Evolutionary conservation across 2,888 invertebrate species (phyloP).

Genomic region (Xanthia icteritia): DNA sequence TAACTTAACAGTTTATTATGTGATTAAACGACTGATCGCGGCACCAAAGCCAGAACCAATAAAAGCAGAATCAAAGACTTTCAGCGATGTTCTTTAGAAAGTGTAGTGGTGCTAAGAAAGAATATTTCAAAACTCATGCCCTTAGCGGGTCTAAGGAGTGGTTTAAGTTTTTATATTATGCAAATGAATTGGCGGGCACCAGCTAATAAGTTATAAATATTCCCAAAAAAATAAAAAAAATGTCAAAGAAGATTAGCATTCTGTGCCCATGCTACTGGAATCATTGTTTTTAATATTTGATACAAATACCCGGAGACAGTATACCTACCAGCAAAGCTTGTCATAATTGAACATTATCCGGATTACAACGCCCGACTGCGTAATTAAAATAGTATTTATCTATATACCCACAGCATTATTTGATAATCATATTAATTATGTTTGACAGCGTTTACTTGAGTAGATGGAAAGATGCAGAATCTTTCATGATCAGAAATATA

Average conservation of each 20-base stretch:
- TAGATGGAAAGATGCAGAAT: not conserved
- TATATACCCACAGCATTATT: not conserved
- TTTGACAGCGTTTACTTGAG: not conserved
- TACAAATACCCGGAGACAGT: constrained; percentile 16
- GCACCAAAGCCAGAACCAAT: not conserved
- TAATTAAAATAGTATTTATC: constrained; percentile 30
- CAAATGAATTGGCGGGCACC: constrained; percentile 4
- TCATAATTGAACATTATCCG: constrained; percentile 47
- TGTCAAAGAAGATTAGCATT: constrained; percentile 15
- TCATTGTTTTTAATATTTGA: constrained; percentile 37
- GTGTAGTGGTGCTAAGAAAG: not conserved
- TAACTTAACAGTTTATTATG: not conserved
- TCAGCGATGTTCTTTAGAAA: not conserved
- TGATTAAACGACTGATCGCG: not conserved
- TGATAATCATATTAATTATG: constrained; percentile 9
- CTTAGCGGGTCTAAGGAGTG: not conserved
- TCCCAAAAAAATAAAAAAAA: constrained; percentile 20
- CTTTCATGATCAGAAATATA: too few relatives aligned
- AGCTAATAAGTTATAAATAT: constrained; percentile 2
- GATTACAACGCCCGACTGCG: constrained; percentile 15
- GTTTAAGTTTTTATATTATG: constrained; percentile 10
- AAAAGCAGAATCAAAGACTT: not conserved
- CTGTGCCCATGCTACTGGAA: not conserved
- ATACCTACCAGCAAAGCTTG: constrained; percentile 14
- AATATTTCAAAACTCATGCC: not conserved